Evolutionary conservation across 2,888 invertebrate species (phyloP), one percentile per base, ranked within the genome.

Genomic region (Pyrrhia umbra): DNA sequence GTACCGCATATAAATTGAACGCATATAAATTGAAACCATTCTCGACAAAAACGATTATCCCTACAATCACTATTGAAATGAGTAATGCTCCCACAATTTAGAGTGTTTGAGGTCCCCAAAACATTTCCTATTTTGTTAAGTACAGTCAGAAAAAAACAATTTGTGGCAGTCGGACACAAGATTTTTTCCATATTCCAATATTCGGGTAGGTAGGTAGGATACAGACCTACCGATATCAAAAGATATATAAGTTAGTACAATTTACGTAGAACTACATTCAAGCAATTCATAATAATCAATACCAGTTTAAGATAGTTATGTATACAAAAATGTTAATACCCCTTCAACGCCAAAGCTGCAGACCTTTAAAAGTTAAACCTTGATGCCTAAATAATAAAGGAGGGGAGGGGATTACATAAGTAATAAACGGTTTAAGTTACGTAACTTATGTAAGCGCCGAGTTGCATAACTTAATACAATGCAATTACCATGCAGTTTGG

Each of bases 361-460:
- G 42, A 37, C 42, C 47, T 64, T n/a, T 6, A 10, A 8, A 6
- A n/a, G 0, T 27, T 40, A 4, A 50, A 68, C 51, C 68, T 64
- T 69, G 6, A 58, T 9, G 15, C 37, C 40, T 60, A 56, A 61
- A 61, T 67, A 56, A 60, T 64, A 55, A 46, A 37, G 15, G 37
- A n/a, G n/a, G 52, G 27, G 57, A 61, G 54, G 4, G 6, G 52
- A 54, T 73, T 72, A 68, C 73, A 73, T 72, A 72, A 72, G 10
- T 47, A 40, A 43, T 21, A 34, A 23, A 59, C 30, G 2, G 67
- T 57, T 56, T 52, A 30, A 54, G 16, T 70, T 58, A 59, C 40
- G 30, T 71, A 66, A 71, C 43, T 65, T 20, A 66, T 18, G 8
- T 60, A 72, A 58, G 62, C 60, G 50, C 58, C 55, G 16, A 52